Percentiles rank a stretch among this genome's conserved stretches.
phyloP scores from a whole-genome alignment of 2,888 invertebrate genomes.

The Pharmacophagus antenor region DNA sequence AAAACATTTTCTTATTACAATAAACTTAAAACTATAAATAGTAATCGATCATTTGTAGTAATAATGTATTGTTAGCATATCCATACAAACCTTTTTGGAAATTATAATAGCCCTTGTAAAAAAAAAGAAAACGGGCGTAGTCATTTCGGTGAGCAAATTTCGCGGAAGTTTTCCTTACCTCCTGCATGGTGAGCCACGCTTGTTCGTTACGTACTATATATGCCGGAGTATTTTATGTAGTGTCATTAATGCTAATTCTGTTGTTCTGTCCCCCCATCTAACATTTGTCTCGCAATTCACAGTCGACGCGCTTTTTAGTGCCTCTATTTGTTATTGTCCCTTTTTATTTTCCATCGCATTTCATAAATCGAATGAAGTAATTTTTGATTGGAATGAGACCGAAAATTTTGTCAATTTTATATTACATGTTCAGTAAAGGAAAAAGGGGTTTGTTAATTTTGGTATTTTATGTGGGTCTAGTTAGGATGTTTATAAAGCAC shows the following conservation, averaged over 20 bases:
- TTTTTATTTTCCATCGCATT: too few species aligned
- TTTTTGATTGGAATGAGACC: too few species aligned
- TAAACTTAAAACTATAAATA: too few species aligned
- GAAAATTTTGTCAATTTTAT: too few species aligned
- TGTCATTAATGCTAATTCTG: conserved; percentile 43
- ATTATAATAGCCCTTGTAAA: conserved; percentile 73
- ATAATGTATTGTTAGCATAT: conserved; percentile 40
- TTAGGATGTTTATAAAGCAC: too few species aligned
- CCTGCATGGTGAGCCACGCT: conserved; percentile 55
- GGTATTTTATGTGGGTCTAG: too few species aligned
- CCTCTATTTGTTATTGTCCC: neutral
- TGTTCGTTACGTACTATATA: conserved; percentile 49
- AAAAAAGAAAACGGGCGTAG: conserved; percentile 79
- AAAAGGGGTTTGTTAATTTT: too few species aligned
- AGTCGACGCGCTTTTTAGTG: conserved; percentile 6
- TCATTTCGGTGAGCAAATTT: conserved; percentile 79
- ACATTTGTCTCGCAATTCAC: conserved; percentile 20
- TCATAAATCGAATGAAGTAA: too few species aligned
- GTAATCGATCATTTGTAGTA: too few species aligned
- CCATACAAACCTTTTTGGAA: conserved; percentile 47
- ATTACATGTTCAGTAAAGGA: too few species aligned
- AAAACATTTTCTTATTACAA: too few species aligned
- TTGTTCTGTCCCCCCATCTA: conserved; percentile 13
- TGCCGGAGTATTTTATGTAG: conserved; percentile 50
- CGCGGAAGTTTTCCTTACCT: conserved; percentile 74